Evolutionary conservation across 1,140 invertebrate genomes (phyloP), one percentile per base, ranked within the genome.

Genomic region (Zaprionus gabonicus): DNA sequence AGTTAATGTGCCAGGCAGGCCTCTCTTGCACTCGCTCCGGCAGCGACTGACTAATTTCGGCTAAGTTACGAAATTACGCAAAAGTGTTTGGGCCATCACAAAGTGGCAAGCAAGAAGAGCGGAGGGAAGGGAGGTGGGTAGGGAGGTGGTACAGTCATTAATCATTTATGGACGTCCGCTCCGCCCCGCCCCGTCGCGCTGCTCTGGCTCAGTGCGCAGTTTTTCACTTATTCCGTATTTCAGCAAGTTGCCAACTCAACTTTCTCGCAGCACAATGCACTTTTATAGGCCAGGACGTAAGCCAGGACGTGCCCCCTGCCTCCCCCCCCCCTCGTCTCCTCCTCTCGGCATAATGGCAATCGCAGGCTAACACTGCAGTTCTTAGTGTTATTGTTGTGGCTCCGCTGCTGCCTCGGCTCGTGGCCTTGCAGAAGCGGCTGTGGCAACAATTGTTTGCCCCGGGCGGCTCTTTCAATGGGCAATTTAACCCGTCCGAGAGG

Each of bases 121-220:
- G 9, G 9, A 10, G 31, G 31, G 3, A 15, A 46, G 41, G 1
- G n/a, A 7, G 41, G 7, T 0, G 6, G n/a, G 41, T 7, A 3
- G 3, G 36, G 13, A 12, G 34, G 31, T 25, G 3, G 44, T 66
- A 51, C 49, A 90, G 85, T 76, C 86, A 90, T 90, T 90, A 90
- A 90, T 90, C 85, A 90, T 90, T 90, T 90, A 90, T 90, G 85
- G 84, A 75, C 77, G 64, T 80, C 76, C 78, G 80, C 80, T 2
- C 23, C 23, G 23, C 23, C 23, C 23, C 23, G 23, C 20, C 46
- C 20, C 20, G 46, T 51, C 13, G 9, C 15, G 38, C 38, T 6
- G 38, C 38, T 87, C 67, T 70, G 67, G 34, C 70, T 56, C 63
- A 27, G 60, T 67, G 44, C 46, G 44, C 56, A 41, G 36, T 75